Evolutionary conservation across 2,113 vertebrate genomes (phyloP).

Genomic region (Hippopotamus amphibius): DNA sequence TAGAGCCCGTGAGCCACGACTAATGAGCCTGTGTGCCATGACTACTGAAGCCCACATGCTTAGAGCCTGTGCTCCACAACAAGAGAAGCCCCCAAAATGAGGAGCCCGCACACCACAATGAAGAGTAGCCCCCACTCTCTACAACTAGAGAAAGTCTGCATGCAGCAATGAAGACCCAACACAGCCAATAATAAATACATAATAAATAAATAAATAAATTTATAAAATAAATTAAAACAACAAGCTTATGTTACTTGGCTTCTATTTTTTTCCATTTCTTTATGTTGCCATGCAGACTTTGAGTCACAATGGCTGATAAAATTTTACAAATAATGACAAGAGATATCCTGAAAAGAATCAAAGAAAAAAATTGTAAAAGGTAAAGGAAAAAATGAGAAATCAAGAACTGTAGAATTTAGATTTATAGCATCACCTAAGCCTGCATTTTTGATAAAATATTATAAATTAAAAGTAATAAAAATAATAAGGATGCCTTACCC

Average conservation of each 20-base stretch:
- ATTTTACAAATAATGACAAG: not conserved
- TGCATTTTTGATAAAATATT: not conserved
- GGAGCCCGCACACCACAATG: no score
- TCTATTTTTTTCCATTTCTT: not conserved
- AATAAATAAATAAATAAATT: no score
- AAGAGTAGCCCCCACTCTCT: no score
- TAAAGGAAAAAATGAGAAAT: not conserved
- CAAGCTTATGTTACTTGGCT: not conserved
- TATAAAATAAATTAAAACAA: not conserved
- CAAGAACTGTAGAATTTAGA: not conserved
- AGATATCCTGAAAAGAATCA: not conserved
- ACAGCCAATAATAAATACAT: no score
- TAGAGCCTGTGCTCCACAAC: no score
- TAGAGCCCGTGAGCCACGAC: no score
- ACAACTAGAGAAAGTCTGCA: no score
- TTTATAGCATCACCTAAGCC: not conserved
- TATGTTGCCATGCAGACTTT: not conserved
- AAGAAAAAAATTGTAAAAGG: not conserved
- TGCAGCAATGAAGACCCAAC: no score
- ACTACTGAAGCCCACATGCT: no score
- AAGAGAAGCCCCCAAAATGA: no score
- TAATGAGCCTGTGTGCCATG: no score
- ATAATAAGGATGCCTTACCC: not conserved
- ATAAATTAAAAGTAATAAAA: not conserved
- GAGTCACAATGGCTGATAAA: not conserved